Base-by-base conservation (phyloP, 2,888 invertebrate genomes). In the Tuta absoluta region DNA sequence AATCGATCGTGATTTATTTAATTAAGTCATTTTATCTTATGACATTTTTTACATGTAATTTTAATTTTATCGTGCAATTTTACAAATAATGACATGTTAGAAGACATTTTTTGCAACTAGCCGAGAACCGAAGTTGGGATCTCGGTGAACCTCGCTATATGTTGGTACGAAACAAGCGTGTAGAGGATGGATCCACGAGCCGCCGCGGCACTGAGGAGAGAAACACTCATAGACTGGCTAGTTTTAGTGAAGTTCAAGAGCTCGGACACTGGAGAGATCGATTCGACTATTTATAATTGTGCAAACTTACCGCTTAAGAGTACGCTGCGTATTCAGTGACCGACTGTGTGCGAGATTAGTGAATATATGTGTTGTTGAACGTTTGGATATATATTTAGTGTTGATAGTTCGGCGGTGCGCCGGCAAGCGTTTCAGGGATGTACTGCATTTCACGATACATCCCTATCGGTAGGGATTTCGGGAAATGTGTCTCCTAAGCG, bases 301-400 rank as follows among this genome's bases (percentile, higher is more conserved):
- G 75, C 75, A 72, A 73, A 72, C 70, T 76, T 76, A 78, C 73
- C 75, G 75, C 73, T 75, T 75, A 77, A 76, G 77, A 75, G 75
- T 71, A 72, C 70, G 71, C 41, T 59, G 74, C 84, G 86, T 84
- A 83, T 86, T 85, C 87, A 85, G 88, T 85, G 88, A 84, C 87
- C 87, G 88, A 86, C 84, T 79, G 72, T 80, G 85, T 79, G 86
- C 80, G 87, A 82, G 85, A 86, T 85, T 89, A 90, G 90, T 90
- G 91, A 87, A 89, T 91, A 90, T 90, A 91, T 87, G 89, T 90
- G 89, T 88, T 91, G 91, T 91, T 91, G 91, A 91, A 91, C 85
- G 91, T 91, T 91, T 80, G 84, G 85, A 90, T 86, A 83, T 56
- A 56, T 87, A 84, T 87, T 85, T 89, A 88, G 90, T 89, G 90